Base-by-base conservation (phyloP, 64 coral and sea anemone genomes). In the Anthopleura sola region DNA sequence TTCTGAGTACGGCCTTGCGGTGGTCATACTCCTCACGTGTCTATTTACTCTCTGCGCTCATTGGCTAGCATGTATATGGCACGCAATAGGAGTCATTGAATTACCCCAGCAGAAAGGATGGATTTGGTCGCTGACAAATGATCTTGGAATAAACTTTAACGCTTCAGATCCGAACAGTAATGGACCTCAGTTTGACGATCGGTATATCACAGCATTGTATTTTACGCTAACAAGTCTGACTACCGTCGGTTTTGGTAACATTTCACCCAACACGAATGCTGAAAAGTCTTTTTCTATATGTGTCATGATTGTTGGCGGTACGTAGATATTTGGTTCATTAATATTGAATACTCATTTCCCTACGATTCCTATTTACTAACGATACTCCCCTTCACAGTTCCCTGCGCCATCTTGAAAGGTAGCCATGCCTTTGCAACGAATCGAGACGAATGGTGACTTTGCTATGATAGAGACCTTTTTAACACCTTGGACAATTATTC, bases 61-160 rank as follows among this genome's bases (percentile, higher is more conserved):
- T 86, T 99, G 97, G 97, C 46, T 99, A 34, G 97, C 97, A 10
- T 99, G 97, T 50, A 90, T 99, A 54, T 99, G 97, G 97, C 93
- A 99, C 51, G 89, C 46, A 20, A 99, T 99, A 84, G 97, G 97
- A 6, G 51, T 66, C 32, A 26, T 13, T 50, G 97, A 99, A 49
- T 39, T 64, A 0, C 31, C 28, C 6, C 88, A 94, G n/a, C 37
- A 71, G 49, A 84, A 88, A 8, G 87, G 90, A 44, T 99, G 97
- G 97, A 83, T 99, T 71, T 51, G 81, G 23, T 53, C 84, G 21
- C 60, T 99, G 0, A 46, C 83, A 40, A 68, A 86, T 33, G 85
- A 94, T 13, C 37, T 82, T 19, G 69, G 39, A 29, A 57, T 40
- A 10, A 4, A 24, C 37, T 75, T 60, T 37, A 60, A 84, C 26